These are phyloP conservation scores for Dinocampus coccinellae DNA, from an alignment of 2,888 invertebrate species.

Conservation along the genomic window DNA sequence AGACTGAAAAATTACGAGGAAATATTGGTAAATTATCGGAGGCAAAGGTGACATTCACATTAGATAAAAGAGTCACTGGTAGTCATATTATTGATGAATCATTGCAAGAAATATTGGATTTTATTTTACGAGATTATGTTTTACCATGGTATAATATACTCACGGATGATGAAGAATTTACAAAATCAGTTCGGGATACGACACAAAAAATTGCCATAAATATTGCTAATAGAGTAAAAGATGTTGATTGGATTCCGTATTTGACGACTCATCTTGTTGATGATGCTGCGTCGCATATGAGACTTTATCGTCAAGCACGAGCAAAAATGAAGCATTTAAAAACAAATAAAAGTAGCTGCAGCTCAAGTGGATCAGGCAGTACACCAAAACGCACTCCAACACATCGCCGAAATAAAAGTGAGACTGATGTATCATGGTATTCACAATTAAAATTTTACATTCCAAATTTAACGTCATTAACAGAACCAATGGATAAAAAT, in stretches of 20 bases:
- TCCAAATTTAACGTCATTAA: slow-evolving; percentile 62
- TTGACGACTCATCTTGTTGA: slow-evolving; percentile 90
- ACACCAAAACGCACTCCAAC: slow-evolving; percentile 70
- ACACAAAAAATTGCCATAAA: slow-evolving; percentile 80
- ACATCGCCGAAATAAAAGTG: slow-evolving; percentile 81
- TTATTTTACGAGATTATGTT: slow-evolving; percentile 86
- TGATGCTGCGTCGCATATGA: slow-evolving; percentile 90
- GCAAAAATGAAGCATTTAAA: slow-evolving; percentile 63
- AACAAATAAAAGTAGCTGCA: slow-evolving; percentile 60
- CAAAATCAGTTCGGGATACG: slow-evolving; percentile 77
- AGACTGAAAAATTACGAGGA: slow-evolving; percentile 65
- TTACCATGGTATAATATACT: slow-evolving; percentile 80
- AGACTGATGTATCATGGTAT: slow-evolving; percentile 80
- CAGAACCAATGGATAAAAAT: slow-evolving; percentile 58
- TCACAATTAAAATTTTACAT: slow-evolving; percentile 77
- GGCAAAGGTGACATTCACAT: slow-evolving; percentile 65
- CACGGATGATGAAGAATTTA: slow-evolving; percentile 82
- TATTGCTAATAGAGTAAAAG: slow-evolving; percentile 78
- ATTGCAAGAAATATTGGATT: slow-evolving; percentile 86
- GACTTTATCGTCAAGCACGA: slow-evolving; percentile 86
- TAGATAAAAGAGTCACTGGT: slow-evolving; percentile 81
- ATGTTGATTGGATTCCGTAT: slow-evolving; percentile 91
- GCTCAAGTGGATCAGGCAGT: slow-evolving; percentile 63
- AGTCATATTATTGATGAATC: slow-evolving; percentile 89
- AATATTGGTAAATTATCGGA: slow-evolving; percentile 59